Conservation (phyloP, 2,888 invertebrate genomes). For the Archaeoteleia sp. region DNA sequence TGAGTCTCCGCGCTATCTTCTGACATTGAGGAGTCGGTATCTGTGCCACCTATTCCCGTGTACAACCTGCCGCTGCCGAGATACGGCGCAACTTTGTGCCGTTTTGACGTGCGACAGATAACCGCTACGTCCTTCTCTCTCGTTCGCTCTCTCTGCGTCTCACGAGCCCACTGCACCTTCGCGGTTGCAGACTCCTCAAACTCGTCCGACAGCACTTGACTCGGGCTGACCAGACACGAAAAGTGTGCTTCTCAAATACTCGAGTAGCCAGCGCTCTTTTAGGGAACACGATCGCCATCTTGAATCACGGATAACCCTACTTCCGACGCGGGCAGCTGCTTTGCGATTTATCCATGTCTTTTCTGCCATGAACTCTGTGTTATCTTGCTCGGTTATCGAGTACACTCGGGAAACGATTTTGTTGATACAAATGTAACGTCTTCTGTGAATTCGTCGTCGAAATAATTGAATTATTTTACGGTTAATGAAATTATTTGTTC, state of each 20-base stretch:
- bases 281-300: too few species aligned
- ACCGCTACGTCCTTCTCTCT: conserved; percentile 55
- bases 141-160: conserved; percentile 46
- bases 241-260: conserved; percentile 16
- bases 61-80: conserved; percentile 63
- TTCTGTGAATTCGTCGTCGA: too few species aligned
- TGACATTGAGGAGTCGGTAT: conserved; percentile 59
- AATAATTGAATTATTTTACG: too few species aligned
- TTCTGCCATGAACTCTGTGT: too few species aligned
- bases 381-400: too few species aligned
- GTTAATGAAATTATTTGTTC: too few species aligned
- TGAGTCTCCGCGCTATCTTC: conserved; percentile 46
- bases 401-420: too few species aligned
- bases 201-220: conserved; percentile 17
- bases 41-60: conserved; percentile 65
- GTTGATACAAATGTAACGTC: too few species aligned
- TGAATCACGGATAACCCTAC: too few species aligned
- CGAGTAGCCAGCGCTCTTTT: not conserved
- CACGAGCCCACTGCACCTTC: conserved; percentile 36
- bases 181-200: conserved; percentile 8
- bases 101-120: conserved; percentile 69
- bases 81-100: conserved; percentile 67
- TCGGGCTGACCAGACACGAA: conserved; percentile 30
- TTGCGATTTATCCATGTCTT: too few species aligned
- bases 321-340: too few species aligned